phyloP scores from a whole-genome alignment of 2,113 vertebrate species.

The Anas platyrhynchos region DNA sequence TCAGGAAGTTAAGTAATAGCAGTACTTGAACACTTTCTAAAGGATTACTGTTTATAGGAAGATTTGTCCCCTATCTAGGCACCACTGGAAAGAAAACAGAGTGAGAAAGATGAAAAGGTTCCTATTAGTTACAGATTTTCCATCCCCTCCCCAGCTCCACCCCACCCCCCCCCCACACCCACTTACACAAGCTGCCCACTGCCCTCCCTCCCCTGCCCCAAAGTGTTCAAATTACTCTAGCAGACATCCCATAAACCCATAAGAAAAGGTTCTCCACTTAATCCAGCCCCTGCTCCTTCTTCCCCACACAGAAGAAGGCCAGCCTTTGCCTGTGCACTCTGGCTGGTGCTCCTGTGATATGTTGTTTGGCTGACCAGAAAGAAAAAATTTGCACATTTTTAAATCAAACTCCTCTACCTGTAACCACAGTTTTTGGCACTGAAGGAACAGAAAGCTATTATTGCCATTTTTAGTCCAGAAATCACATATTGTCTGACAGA shows the following conservation, averaged over 20 bases:
- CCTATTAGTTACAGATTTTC: slow-evolving; percentile 28
- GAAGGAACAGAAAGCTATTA: not conserved
- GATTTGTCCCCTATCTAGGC: slow-evolving; percentile 33
- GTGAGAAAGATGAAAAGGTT: slow-evolving; percentile 29
- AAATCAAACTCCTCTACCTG: not conserved
- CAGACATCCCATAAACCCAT: not conserved
- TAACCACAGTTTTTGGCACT: not conserved
- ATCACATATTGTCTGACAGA: not conserved
- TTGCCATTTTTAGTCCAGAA: not conserved
- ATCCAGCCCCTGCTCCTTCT: not conserved
- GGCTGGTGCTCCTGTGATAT: not conserved
- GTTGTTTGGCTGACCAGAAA: not conserved
- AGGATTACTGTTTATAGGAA: slow-evolving; percentile 48
- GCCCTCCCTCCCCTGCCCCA: not conserved
- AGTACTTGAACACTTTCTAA: slow-evolving; percentile 24
- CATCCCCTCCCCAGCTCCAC: not conserved
- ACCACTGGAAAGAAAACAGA: not conserved
- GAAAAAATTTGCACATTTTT: not conserved
- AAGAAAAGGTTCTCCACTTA: not conserved
- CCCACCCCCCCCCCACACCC: not conserved
- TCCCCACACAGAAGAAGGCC: not conserved
- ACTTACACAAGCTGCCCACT: not conserved
- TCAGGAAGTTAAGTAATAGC: slow-evolving; percentile 57
- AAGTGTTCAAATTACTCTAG: not conserved
- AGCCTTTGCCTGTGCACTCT: not conserved